Percentiles rank a stretch among this genome's conserved stretches.
Evolutionary conservation across 2,797 vertebrate species (phyloP).

Genomic region (Catharus ustulatus): DNA sequence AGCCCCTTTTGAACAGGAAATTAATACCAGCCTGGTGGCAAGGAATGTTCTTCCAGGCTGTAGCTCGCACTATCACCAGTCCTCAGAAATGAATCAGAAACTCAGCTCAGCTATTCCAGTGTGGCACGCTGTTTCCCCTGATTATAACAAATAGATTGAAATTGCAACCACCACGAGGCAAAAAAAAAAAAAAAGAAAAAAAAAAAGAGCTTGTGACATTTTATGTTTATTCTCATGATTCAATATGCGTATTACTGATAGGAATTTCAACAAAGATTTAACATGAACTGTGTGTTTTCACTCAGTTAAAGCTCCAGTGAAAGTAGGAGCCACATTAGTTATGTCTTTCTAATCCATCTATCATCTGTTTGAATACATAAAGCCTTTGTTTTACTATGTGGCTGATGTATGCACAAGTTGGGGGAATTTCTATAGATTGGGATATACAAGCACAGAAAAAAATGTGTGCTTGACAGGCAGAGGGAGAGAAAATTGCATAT

Average conservation of each 20-base stretch:
- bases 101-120: neutral
- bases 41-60: slow-evolving; percentile 61
- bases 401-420: slow-evolving; percentile 45
- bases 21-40: slow-evolving; percentile 76
- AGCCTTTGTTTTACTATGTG: slow-evolving; percentile 43
- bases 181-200: neutral
- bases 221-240: slow-evolving; percentile 35
- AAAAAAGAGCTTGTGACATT: neutral
- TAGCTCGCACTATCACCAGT: slow-evolving; percentile 37
- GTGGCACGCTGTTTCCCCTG: neutral
- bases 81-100: slow-evolving; percentile 44
- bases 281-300: slow-evolving; percentile 38
- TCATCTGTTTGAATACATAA: slow-evolving; percentile 28
- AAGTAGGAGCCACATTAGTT: slow-evolving; percentile 36
- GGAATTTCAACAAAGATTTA: slow-evolving; percentile 56
- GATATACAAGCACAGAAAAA: slow-evolving; percentile 2
- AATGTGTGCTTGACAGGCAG: neutral
- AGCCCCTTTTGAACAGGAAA: slow-evolving; percentile 80
- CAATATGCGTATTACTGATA: slow-evolving; percentile 53
- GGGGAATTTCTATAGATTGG: slow-evolving; percentile 21
- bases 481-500: slow-evolving; percentile 28
- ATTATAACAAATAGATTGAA: slow-evolving; percentile 54
- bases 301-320: slow-evolving; percentile 36
- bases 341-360: slow-evolving; percentile 54
- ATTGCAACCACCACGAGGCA: neutral